Evolutionary conservation across 2,113 vertebrate species (phyloP).

Genomic region (Bungarus multicinctus): DNA sequence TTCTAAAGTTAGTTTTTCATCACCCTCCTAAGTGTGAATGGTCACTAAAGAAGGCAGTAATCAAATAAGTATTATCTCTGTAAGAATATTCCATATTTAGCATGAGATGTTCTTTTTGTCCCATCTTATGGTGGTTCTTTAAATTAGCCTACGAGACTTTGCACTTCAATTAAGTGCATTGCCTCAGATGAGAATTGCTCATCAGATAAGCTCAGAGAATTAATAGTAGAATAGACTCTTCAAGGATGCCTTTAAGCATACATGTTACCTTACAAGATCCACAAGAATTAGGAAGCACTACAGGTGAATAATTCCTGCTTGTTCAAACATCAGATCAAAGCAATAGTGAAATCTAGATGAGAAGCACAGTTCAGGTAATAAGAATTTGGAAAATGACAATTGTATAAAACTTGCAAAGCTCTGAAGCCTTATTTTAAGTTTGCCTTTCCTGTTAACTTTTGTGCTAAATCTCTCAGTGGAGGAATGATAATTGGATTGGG

Average conservation of each 20-base stretch:
- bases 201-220: background rate
- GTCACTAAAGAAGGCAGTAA: background rate
- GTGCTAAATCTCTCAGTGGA: background rate
- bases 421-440: background rate
- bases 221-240: background rate
- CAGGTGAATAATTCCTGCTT: background rate
- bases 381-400: background rate
- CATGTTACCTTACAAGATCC: background rate
- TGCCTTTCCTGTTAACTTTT: background rate
- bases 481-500: too few species aligned
- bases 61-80: background rate
- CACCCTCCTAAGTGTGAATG: background rate
- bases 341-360: background rate
- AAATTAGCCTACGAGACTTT: background rate
- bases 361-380: background rate
- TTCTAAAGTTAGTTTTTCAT: background rate
- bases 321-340: background rate
- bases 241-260: background rate
- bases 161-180: background rate
- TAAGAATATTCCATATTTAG: background rate
- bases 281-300: background rate
- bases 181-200: background rate
- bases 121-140: background rate
- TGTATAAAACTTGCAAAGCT: background rate
- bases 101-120: background rate